phyloP scores from a whole-genome alignment of 64 coral and sea anemone genomes.

The Trachythela sp. region DNA sequence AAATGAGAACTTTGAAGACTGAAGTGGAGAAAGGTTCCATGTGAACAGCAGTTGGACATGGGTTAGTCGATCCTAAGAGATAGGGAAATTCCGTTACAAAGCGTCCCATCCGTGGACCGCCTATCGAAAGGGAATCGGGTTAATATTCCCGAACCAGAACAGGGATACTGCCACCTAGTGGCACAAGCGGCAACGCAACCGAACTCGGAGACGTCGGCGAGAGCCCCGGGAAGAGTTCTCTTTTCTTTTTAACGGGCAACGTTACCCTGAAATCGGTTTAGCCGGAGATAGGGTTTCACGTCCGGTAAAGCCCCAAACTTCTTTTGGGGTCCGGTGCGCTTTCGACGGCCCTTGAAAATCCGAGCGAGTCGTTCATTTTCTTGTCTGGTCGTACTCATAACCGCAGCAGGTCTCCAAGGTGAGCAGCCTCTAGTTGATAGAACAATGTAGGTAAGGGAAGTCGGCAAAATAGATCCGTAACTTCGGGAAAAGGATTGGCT shows the following conservation, averaged over 20 bases:
- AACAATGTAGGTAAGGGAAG: too few species aligned
- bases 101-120: too few species aligned
- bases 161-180: neutral
- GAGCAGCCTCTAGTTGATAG: too few species aligned
- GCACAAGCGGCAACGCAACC: neutral
- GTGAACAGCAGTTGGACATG: neutral
- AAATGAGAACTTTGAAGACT: constrained; percentile 8
- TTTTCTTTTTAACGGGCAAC: constrained; percentile 8
- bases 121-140: neutral
- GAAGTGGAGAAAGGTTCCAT: neutral
- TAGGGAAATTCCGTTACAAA: neutral
- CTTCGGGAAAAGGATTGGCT: constrained; percentile 18
- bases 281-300: too few species aligned
- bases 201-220: too few species aligned
- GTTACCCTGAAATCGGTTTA: neutral
- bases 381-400: constrained; percentile 4
- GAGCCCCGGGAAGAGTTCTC: constrained; percentile 12
- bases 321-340: neutral
- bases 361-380: constrained; percentile 12
- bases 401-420: constrained; percentile 14
- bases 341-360: constrained; percentile 7
- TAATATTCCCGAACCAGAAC: constrained; percentile 23
- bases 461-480: constrained; percentile 11
- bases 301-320: too few species aligned
- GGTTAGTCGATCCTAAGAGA: constrained; percentile 9